Evolutionary conservation across 2,113 vertebrate species (phyloP).

Genomic region (Deroptyus accipitrinus): DNA sequence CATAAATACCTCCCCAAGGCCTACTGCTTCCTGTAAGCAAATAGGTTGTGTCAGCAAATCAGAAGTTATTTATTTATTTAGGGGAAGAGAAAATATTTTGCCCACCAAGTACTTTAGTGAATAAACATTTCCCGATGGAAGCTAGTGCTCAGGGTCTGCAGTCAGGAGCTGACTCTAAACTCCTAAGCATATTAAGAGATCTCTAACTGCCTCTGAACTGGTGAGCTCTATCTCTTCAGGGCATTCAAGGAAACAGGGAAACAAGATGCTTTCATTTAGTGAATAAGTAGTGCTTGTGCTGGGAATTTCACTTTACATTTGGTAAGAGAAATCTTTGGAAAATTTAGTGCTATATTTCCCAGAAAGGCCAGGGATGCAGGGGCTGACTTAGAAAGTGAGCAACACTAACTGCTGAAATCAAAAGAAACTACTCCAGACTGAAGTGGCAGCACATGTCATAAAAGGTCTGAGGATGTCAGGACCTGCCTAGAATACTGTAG

Average conservation of each 20-base stretch:
- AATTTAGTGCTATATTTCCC: neutral
- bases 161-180: neutral
- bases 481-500: neutral
- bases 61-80: conserved; percentile 23
- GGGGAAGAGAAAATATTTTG: neutral
- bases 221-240: neutral
- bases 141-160: neutral
- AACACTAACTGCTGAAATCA: neutral
- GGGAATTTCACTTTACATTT: neutral
- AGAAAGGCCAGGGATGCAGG: neutral
- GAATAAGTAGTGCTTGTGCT: neutral
- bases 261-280: neutral
- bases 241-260: neutral
- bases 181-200: neutral
- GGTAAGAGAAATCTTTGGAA: neutral
- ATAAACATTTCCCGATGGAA: neutral
- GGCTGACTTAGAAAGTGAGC: neutral
- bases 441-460: neutral
- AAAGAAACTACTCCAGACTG: neutral
- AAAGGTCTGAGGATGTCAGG: neutral
- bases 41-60: conserved; percentile 57
- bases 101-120: neutral
- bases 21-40: conserved; percentile 15
- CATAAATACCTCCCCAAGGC: conserved; percentile 45
- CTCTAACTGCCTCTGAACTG: neutral